Conservation (phyloP, 2,113 vertebrate genomes). For the Turnix velox region DNA sequence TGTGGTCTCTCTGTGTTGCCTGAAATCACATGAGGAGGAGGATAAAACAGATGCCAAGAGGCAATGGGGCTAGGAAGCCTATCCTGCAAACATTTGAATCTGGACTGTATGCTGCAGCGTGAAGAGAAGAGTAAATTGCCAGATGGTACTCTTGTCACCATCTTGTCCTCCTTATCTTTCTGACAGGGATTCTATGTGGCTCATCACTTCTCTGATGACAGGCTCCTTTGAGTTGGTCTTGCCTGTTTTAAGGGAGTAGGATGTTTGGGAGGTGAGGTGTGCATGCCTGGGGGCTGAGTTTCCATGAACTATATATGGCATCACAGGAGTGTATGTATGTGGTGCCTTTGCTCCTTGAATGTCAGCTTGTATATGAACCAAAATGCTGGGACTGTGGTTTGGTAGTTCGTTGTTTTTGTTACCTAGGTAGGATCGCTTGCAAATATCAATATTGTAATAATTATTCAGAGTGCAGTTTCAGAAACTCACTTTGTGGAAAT, state of each 20-base stretch:
- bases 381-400: not conserved
- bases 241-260: not conserved
- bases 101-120: not conserved
- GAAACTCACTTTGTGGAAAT: not conserved
- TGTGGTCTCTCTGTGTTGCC: not conserved
- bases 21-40: not conserved
- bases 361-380: not conserved
- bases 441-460: not conserved
- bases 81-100: not conserved
- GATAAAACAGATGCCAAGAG: not conserved
- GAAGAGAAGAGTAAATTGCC: not conserved
- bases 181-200: not conserved
- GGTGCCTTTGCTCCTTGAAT: not conserved
- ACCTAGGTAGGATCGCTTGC: not conserved
- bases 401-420: not conserved
- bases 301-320: not conserved
- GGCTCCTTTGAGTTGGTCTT: not conserved
- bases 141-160: not conserved
- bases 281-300: not conserved
- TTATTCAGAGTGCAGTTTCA: not conserved
- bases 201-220: not conserved
- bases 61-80: not conserved
- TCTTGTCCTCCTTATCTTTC: not conserved
- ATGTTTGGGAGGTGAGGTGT: not conserved
- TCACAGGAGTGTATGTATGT: fast-evolving